phyloP scores from a whole-genome alignment of 2,113 vertebrate species.

The Neodontobutis hainanensis region DNA sequence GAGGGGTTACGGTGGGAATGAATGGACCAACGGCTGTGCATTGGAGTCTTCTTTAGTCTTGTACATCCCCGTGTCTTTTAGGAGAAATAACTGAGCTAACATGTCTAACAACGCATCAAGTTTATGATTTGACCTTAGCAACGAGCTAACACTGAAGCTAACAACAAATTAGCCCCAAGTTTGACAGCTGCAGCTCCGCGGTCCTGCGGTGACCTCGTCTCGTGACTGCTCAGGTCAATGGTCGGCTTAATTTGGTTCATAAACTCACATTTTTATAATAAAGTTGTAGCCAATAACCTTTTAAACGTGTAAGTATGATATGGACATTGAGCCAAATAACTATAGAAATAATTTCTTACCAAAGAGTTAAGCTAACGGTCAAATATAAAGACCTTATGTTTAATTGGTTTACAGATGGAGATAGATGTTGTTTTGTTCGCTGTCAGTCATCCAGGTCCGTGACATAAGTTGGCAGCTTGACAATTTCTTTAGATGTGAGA shows the following conservation, averaged over 20 bases:
- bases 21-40: background rate
- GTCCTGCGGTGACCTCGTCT: background rate
- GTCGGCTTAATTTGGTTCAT: background rate
- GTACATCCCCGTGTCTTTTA: background rate
- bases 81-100: background rate
- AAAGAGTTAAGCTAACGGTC: too few species aligned
- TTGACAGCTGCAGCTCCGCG: conserved; percentile 2
- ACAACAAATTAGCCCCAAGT: background rate
- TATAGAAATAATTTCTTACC: too few species aligned
- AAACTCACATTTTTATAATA: too few species aligned
- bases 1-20: background rate
- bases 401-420: too few species aligned
- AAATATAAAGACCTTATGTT: too few species aligned
- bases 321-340: too few species aligned
- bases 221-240: background rate
- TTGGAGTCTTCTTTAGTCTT: background rate
- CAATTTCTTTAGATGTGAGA: too few species aligned
- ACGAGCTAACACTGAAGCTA: conserved; percentile 41
- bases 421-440: too few species aligned
- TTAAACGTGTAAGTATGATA: too few species aligned
- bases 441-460: too few species aligned
- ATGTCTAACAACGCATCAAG: background rate
- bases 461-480: too few species aligned
- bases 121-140: conserved; percentile 52
- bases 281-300: too few species aligned